Evolutionary conservation across 1,140 invertebrate species (phyloP).

Genomic region (Halesus radiatus): DNA sequence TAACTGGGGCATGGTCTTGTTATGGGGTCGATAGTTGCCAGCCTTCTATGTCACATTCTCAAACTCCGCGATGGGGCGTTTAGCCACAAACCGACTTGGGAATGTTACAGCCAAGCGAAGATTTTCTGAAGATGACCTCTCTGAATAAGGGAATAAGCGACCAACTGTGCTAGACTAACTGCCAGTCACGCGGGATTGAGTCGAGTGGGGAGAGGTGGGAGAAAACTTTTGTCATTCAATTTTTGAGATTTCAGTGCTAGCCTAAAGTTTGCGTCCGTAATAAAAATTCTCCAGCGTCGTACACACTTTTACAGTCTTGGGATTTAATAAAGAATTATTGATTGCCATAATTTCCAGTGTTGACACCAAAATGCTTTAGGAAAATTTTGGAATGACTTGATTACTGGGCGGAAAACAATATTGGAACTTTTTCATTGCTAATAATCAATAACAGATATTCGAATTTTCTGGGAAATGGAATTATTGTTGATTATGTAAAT

Average conservation of each 20-base stretch:
- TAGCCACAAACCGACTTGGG: neutral
- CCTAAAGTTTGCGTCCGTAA: neutral
- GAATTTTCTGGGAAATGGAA: too few species aligned
- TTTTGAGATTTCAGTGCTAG: too few species aligned
- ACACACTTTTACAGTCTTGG: neutral
- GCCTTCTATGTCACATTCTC: conserved; percentile 40
- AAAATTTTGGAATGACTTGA: too few species aligned
- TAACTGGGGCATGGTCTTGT: conserved; percentile 46
- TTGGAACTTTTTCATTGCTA: too few species aligned
- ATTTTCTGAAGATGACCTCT: conserved; percentile 30
- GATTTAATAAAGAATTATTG: neutral
- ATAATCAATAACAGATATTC: too few species aligned
- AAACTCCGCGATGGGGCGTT: neutral
- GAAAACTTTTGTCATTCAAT: too few species aligned
- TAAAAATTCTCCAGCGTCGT: neutral
- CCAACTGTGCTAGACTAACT: neutral
- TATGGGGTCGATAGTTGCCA: conserved; percentile 42
- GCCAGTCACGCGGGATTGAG: too few species aligned
- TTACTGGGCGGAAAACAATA: too few species aligned
- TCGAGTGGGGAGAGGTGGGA: too few species aligned
- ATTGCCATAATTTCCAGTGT: neutral
- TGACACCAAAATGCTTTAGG: too few species aligned
- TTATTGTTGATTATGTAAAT: too few species aligned
- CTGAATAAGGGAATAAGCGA: neutral
- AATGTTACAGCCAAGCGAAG: conserved; percentile 4